Base-by-base conservation (phyloP, 2,113 vertebrate species). In the Python bivittatus region DNA sequence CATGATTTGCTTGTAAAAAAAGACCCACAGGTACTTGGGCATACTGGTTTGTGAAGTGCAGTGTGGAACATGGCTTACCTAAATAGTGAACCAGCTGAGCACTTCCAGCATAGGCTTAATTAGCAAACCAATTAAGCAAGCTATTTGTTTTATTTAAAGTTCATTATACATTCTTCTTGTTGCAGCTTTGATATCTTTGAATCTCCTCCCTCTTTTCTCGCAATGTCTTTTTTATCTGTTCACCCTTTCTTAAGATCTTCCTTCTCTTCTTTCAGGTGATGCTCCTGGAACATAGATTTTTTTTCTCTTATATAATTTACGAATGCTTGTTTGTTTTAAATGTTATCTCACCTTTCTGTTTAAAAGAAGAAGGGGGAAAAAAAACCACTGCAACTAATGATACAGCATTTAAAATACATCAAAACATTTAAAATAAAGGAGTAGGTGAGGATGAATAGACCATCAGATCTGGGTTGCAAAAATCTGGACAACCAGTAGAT, bases 1-100 rank as follows among this genome's bases (percentile, higher is more conserved):
- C 86, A 11, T 61, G 38, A 11, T 68, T n/a, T 94, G 89, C 91
- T 68, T 92, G 88, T 93, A 58, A 88, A 88, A 92, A 88, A 96
- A 96, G 94, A 92, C 93, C 92, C 90, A 94, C 94, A 96, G 93
- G 92, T 20, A 87, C 22, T 29, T 64, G 27, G 53, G 17, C 8
- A 60, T 2, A 92, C 11, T 60, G 3, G 20, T 12, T 23, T 53
- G 11, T n/a, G n/a, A 8, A 68, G n/a, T 29, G 12, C 11, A 17
- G 29, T 6, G 23, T 2, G 6, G 29, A 33, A 2, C 22, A 11
- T 10, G 44, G 22, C 10, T 17, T n/a, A 13, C n/a, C 22, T 33
- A 25, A 61, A 61, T 6, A 27, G 3, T 15, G 56, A 61, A 52
- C 44, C 44, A 38, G 13, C n/a, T 84, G 22, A 33, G 48, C 38